Conservation (phyloP, 2,113 vertebrate species). For the Camelus dromedarius region DNA sequence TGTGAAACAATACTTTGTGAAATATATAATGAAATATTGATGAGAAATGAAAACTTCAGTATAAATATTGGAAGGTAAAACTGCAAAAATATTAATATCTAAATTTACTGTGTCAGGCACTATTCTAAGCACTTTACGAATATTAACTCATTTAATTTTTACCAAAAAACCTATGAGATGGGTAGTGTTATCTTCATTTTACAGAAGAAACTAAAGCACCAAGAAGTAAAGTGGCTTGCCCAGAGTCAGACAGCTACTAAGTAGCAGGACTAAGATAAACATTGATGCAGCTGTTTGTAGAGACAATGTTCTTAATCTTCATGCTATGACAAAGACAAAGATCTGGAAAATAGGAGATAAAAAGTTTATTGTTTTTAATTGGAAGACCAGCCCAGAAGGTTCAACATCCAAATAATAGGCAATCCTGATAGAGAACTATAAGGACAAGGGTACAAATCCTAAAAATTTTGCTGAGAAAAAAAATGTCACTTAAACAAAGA, state of each 20-base stretch:
- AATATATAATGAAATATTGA: not conserved
- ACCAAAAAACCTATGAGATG: too few species aligned
- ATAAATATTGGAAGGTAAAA: not conserved
- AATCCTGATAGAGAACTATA: not conserved
- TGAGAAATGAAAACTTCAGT: not conserved
- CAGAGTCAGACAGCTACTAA: not conserved
- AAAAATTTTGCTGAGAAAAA: conserved; percentile 8
- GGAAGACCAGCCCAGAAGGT: not conserved
- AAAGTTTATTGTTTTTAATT: not conserved
- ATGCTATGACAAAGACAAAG: not conserved
- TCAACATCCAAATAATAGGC: not conserved
- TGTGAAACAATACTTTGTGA: not conserved
- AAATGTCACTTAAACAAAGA: not conserved
- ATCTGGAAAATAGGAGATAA: not conserved
- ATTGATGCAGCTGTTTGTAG: not conserved
- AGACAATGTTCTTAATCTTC: not conserved
- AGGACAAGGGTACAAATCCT: not conserved
- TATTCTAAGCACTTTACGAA: not conserved
- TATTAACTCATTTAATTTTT: too few species aligned
- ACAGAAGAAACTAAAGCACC: not conserved
- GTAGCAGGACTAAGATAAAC: not conserved
- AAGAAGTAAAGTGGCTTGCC: not conserved
- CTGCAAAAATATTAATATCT: not conserved
- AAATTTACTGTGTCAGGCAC: not conserved
- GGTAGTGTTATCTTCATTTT: too few species aligned